Evolutionary conservation across 2,888 invertebrate species (phyloP), one percentile per base, ranked within the genome.

Genomic region (Microplitis manilae): DNA sequence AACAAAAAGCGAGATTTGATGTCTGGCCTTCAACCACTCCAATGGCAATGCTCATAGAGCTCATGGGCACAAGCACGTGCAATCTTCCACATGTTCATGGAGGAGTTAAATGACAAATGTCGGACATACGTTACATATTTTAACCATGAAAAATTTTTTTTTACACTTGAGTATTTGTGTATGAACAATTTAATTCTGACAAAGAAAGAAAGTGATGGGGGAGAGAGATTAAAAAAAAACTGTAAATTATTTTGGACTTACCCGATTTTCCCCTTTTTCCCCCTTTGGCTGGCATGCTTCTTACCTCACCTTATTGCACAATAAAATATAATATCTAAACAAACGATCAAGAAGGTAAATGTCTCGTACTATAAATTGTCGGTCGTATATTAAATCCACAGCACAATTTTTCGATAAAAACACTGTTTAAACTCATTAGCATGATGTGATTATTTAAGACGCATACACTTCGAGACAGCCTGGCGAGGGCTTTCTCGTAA

Each of bases 301-400:
- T 90, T 86, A 69, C 80, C 82, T 84, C 88, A 86, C 87, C 89
- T 90, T 90, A 91, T 91, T 91, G 91, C 91, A 91, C 91, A 91
- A 91, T 91, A 41, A 71, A 90, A 91, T 90, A 92, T 92, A 91
- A 91, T 90, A 91, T 73, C 80, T 81, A 91, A 91, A 91, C 91
- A 92, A 92, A 92, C 91, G 92, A 95, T 95, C 95, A 95, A 94
- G 94, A 95, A 90, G 94, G 94, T 92, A 93, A 93, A 94, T 93
- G 93, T 93, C 94, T 94, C 89, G 92, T 91, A 93, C 93, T 93
- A 92, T 92, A 92, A 92, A 93, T 93, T 93, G 92, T 93, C 92
- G 92, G 93, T 91, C 92, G 92, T 92, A 92, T 92, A 92, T 92
- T 93, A 91, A 92, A 91, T 91, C 93, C 93, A 93, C 92, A 92